Percentiles rank a stretch among this genome's conserved stretches.
Evolutionary conservation across 2,888 invertebrate species (phyloP).

Genomic region (Neocrepidodera transversa): DNA sequence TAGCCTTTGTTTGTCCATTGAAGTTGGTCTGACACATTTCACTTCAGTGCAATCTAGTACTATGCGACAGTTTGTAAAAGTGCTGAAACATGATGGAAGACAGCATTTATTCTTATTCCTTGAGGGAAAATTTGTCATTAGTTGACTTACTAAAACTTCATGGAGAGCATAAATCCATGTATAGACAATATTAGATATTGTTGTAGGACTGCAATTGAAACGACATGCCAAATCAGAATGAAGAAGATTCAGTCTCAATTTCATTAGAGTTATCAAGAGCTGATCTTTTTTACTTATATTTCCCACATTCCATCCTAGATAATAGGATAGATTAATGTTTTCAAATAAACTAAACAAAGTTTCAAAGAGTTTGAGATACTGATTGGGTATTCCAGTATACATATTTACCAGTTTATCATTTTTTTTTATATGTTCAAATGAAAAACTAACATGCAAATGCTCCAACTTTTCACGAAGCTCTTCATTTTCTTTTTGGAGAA

Average conservation of each 20-base stretch:
- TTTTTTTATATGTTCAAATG: too few relatives aligned
- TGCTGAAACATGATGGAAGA: conserved; percentile 23
- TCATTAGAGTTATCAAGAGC: conserved; percentile 34
- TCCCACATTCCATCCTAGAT: conserved; percentile 25
- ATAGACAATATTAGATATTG: conserved; percentile 36
- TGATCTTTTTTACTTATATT: conserved; percentile 31
- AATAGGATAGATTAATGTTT: conserved; percentile 15
- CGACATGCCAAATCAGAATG: conserved; percentile 35
- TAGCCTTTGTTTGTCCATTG: conserved; percentile 10
- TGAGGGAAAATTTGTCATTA: conserved; percentile 38
- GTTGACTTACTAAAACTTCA: conserved; percentile 35
- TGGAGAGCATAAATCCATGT: conserved; percentile 41
- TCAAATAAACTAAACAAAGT: too few relatives aligned
- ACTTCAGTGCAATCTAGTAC: conserved; percentile 26
- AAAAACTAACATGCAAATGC: too few relatives aligned
- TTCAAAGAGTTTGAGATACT: too few relatives aligned
- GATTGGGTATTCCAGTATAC: too few relatives aligned
- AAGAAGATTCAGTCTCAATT: conserved; percentile 22
- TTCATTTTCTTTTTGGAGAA: too few relatives aligned
- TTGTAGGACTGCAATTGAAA: conserved; percentile 31
- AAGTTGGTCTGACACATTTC: neutral
- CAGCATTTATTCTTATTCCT: conserved; percentile 39
- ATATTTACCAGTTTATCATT: too few relatives aligned
- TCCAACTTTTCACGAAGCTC: too few relatives aligned
- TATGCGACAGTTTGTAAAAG: conserved; percentile 39